A percentile compares a stretch with the other conserved stretches of the same genome.
These are phyloP conservation scores for Zaprionus gabonicus DNA, from an alignment of 1,140 invertebrate genomes.

Conservation along the genomic window DNA sequence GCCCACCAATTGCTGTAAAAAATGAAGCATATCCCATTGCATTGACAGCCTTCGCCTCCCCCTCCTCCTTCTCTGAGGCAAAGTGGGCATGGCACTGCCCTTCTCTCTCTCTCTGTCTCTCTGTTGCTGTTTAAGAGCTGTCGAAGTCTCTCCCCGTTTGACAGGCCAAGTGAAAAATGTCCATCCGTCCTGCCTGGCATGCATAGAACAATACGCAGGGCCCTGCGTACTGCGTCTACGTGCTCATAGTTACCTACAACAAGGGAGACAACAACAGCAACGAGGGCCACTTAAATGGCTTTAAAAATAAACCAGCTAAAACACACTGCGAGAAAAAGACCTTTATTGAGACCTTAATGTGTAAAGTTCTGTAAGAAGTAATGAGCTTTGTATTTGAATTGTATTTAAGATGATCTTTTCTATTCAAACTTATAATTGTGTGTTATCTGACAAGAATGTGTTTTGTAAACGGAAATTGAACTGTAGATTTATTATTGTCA, in stretches of 20 bases:
- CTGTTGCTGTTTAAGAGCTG: constrained; percentile 52
- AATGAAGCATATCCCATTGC: constrained; percentile 30
- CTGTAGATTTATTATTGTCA: no score
- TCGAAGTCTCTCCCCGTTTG: constrained; percentile 57
- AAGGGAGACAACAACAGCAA: constrained; percentile 4
- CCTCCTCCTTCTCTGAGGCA: not conserved
- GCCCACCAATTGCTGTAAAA: constrained; percentile 21
- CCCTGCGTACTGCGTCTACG: constrained; percentile 29
- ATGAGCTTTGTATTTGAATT: no score
- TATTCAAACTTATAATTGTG: no score
- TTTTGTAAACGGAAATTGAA: no score
- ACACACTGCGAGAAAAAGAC: not conserved
- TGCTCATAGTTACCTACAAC: constrained; percentile 49
- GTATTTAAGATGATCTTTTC: no score
- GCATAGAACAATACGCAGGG: constrained; percentile 61
- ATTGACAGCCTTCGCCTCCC: constrained; percentile 9
- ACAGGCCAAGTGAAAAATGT: constrained; percentile 70
- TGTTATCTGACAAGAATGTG: no score
- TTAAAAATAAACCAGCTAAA: constrained; percentile 68
- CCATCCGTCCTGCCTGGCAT: constrained; percentile 22
- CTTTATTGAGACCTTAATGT: no score
- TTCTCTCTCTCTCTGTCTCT: not conserved
- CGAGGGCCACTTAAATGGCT: constrained; percentile 68
- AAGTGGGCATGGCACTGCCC: constrained; percentile 36
- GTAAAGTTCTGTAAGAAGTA: no score